These are phyloP conservation scores for Trochalopteron elliotii DNA, from an alignment of 2,113 vertebrate genomes.

Conservation along the genomic window DNA sequence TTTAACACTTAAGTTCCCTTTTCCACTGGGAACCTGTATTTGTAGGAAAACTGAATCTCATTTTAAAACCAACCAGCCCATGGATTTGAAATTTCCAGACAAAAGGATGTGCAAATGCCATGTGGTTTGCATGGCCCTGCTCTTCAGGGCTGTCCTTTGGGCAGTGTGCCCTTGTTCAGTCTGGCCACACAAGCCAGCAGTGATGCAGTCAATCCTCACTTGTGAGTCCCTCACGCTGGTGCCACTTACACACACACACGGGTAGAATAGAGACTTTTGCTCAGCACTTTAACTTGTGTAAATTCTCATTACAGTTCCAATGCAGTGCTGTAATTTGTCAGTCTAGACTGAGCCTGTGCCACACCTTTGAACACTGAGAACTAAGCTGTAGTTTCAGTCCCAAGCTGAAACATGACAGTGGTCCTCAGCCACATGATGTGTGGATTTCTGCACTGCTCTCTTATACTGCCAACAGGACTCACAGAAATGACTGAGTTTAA, in stretches of 20 bases:
- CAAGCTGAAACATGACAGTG: not conserved
- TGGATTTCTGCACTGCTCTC: not conserved
- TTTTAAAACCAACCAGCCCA: not conserved
- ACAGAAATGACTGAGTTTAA: not conserved
- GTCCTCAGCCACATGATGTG: accelerated
- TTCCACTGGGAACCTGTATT: not conserved
- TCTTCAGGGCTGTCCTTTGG: not conserved
- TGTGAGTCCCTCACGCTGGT: not conserved
- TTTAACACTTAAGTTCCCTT: not conserved
- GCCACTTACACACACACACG: not conserved
- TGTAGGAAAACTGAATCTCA: not conserved
- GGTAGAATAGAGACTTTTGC: not conserved
- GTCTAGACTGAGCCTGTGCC: not conserved
- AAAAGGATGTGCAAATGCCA: not conserved
- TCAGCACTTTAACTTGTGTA: not conserved
- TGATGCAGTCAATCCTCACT: not conserved
- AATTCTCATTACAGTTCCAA: not conserved
- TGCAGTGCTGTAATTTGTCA: not conserved
- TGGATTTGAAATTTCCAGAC: not conserved
- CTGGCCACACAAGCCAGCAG: not conserved
- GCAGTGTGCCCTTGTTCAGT: not conserved
- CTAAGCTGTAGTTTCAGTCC: not conserved
- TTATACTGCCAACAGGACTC: not conserved
- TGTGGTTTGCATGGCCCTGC: not conserved
- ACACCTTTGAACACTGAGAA: not conserved